Conservation (phyloP, 2,797 vertebrate genomes). For the Knipowitschia caucasica region DNA sequence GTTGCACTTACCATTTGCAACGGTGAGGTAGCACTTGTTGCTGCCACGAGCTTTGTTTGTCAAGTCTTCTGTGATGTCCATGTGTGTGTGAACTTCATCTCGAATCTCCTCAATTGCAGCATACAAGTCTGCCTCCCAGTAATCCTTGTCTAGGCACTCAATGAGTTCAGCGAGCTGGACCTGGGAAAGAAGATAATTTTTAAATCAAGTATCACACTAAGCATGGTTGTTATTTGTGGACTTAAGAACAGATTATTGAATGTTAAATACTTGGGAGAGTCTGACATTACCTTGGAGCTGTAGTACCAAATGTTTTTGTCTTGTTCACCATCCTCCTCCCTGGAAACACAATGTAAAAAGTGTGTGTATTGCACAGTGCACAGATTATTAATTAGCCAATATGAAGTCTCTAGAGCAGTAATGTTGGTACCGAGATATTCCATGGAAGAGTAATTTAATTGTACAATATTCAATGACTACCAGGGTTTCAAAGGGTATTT, state of each 20-base stretch:
- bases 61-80: constrained; percentile 94
- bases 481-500: not conserved
- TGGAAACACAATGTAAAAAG: constrained; percentile 43
- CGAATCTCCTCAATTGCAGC: constrained; percentile 87
- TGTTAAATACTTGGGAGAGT: not conserved
- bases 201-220: not conserved
- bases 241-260: not conserved
- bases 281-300: constrained; percentile 81
- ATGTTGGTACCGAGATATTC: constrained; percentile 26
- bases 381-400: not conserved
- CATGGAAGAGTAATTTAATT: not conserved
- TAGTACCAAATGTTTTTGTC: constrained; percentile 97
- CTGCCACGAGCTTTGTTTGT: constrained; percentile 92
- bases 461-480: not conserved
- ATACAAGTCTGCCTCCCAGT: constrained; percentile 90
- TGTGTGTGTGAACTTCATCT: constrained; percentile 89
- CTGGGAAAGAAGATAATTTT: constrained; percentile 26
- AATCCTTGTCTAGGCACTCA: constrained; percentile 86
- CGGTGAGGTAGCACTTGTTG: constrained; percentile 91
- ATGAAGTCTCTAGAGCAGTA: constrained; percentile 17
- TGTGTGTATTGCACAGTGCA: not conserved
- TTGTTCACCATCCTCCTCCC: constrained; percentile 92
- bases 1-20: constrained; percentile 82
- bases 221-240: not conserved
- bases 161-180: constrained; percentile 90